phyloP scores from a whole-genome alignment of 2,888 invertebrate genomes.

The Tiphia femorata region DNA sequence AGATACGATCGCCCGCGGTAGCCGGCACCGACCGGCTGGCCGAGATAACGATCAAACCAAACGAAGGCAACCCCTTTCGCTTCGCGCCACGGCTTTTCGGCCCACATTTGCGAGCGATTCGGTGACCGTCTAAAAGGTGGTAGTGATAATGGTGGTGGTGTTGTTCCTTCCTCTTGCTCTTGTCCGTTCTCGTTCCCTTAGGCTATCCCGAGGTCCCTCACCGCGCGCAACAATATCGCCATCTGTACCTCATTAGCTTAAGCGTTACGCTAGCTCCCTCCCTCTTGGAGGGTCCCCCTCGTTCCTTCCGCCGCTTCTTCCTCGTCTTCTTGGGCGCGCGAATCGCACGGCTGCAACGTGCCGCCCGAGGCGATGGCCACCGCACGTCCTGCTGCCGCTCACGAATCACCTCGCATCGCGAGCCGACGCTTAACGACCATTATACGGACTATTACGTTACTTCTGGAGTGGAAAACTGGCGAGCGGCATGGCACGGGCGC shows the following conservation, averaged over 20 bases:
- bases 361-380: conserved; percentile 14
- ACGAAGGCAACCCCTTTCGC: conserved; percentile 47
- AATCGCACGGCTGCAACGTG: conserved; percentile 32
- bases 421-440: conserved; percentile 35
- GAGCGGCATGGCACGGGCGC: conserved; percentile 13
- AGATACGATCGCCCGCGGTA: conserved; percentile 54
- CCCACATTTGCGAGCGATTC: conserved; percentile 57
- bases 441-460: conserved; percentile 47
- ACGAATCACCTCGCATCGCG: conserved; percentile 11
- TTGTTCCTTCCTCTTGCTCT: too few species aligned
- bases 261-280: conserved; percentile 66
- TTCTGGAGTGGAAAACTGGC: conserved; percentile 38
- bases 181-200: conserved; percentile 22
- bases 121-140: too few species aligned
- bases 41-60: conserved; percentile 52
- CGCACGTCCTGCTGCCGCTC: not conserved
- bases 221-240: conserved; percentile 48
- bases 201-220: conserved; percentile 36
- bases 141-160: too few species aligned
- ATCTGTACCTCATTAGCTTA: conserved; percentile 67
- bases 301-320: too few species aligned
- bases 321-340: conserved; percentile 43
- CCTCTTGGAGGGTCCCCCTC: too few species aligned
- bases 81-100: conserved; percentile 42
- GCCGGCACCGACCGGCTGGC: conserved; percentile 58